phyloP scores from a whole-genome alignment of 2,888 invertebrate species.

The Dicyrtoma fusca region DNA sequence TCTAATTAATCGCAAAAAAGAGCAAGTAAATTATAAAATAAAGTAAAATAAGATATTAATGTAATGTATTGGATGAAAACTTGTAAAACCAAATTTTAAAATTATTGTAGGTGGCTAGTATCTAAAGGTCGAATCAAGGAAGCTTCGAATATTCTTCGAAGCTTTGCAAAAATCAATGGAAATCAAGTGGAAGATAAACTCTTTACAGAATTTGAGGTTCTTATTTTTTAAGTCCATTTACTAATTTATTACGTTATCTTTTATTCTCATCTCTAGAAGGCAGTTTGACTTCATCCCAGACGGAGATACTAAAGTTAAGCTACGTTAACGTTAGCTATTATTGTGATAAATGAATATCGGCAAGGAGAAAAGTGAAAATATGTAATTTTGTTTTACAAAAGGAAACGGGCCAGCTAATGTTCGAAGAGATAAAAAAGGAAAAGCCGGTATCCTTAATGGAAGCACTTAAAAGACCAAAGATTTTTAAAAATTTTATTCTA shows the following conservation, averaged over 20 bases:
- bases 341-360: too few relatives aligned
- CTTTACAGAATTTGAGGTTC: constrained; percentile 74
- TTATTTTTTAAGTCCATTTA: too few relatives aligned
- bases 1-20: too few relatives aligned
- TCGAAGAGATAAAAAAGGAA: constrained; percentile 57
- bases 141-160: constrained; percentile 75
- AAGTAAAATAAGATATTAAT: too few relatives aligned
- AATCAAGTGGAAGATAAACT: constrained; percentile 74
- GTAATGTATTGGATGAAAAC: constrained; percentile 9
- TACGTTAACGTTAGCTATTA: too few relatives aligned
- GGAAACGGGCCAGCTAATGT: constrained; percentile 65
- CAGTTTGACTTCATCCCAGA: too few relatives aligned
- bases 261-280: background rate
- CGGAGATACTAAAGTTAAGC: too few relatives aligned
- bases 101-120: constrained; percentile 73
- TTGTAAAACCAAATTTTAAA: background rate
- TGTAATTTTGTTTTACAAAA: constrained; percentile 61
- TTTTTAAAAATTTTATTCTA: constrained; percentile 75
- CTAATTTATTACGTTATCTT: background rate
- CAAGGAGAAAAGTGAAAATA: background rate
- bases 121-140: constrained; percentile 82
- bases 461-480: constrained; percentile 75
- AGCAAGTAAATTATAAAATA: background rate
- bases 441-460: constrained; percentile 77
- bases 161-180: constrained; percentile 78